Conservation (phyloP, 1,140 invertebrate species). For the Chironomus striatipennis region DNA sequence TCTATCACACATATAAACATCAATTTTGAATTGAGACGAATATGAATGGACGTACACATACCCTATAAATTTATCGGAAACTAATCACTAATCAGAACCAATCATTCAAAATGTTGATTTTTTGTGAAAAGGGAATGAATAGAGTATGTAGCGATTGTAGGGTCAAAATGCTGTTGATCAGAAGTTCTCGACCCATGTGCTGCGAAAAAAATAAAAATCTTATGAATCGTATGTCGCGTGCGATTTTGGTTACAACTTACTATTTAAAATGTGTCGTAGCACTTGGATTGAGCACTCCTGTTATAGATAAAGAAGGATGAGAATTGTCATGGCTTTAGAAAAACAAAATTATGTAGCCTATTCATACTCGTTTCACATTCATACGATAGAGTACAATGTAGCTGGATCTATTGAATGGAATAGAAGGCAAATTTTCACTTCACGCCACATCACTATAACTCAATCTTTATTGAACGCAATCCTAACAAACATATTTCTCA, state of each 20-base stretch:
- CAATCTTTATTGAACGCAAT: neutral
- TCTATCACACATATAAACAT: neutral
- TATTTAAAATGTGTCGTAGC: no score
- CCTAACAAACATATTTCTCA: neutral
- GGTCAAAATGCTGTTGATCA: no score
- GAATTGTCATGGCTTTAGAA: neutral
- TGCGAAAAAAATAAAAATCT: no score
- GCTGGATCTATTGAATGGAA: neutral
- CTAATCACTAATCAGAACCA: slow-evolving; percentile 8
- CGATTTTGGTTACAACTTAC: no score
- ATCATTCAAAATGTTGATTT: slow-evolving; percentile 14
- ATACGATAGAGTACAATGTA: neutral
- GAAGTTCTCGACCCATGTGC: no score
- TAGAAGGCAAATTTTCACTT: no score
- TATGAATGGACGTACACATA: neutral
- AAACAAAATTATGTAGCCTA: neutral
- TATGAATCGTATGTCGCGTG: no score
- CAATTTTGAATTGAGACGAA: neutral
- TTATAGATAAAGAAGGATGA: no score
- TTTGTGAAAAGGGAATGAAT: neutral
- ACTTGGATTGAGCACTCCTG: no score
- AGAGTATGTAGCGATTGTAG: no score
- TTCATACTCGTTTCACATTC: neutral
- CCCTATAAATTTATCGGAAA: slow-evolving; percentile 3
- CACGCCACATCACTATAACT: neutral